Evolutionary conservation across 2,113 vertebrate species (phyloP).

Genomic region (Egretta garzetta): DNA sequence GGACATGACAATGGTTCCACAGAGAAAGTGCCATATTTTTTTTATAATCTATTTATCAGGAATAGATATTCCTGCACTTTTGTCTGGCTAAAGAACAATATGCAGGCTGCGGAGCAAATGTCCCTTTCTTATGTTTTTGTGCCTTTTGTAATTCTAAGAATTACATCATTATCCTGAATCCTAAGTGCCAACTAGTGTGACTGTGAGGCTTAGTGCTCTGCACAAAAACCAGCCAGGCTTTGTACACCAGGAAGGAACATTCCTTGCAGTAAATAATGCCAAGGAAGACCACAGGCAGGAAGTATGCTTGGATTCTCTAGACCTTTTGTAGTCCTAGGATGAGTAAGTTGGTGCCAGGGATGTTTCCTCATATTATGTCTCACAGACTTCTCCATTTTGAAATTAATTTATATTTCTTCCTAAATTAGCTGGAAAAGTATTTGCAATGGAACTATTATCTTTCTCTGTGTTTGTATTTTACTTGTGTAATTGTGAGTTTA

Average conservation of each 20-base stretch:
- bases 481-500: background rate
- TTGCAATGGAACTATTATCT: background rate
- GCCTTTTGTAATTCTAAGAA: background rate
- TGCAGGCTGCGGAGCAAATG: background rate
- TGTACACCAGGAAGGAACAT: background rate
- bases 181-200: background rate
- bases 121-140: background rate
- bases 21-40: background rate
- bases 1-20: background rate
- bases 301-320: background rate
- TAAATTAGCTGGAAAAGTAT: background rate
- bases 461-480: background rate
- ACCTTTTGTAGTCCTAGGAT: background rate
- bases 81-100: background rate
- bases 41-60: background rate
- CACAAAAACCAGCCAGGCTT: background rate
- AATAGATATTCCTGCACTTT: background rate
- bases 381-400: background rate
- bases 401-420: background rate
- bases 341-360: background rate
- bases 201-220: background rate
- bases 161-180: background rate
- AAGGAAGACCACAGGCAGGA: conserved; percentile 3
- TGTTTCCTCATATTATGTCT: conserved; percentile 15
- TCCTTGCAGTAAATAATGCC: background rate